Evolutionary conservation across 2,888 invertebrate genomes (phyloP), one percentile per base, ranked within the genome.

Genomic region (Lithophane ornitopus): DNA sequence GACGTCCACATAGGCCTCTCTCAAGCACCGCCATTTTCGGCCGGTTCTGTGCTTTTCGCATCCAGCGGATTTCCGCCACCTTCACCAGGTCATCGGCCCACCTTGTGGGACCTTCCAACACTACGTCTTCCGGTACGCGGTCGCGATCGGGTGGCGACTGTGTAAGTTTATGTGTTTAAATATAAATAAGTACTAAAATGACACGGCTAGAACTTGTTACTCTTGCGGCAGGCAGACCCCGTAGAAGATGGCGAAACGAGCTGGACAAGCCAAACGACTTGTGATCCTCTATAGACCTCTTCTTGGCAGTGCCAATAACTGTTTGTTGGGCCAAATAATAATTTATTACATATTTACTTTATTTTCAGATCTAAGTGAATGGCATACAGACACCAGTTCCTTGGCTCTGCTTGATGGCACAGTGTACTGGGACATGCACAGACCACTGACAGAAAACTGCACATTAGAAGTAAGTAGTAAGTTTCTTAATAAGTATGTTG

Each of bases 341-440:
- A 52, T 49, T 22, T 52, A 52, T 22, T 22, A 3, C 22, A 22
- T 22, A 52, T 7, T 22, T 52, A 11, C 3, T 52, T 52, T 52
- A n/a, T n/a, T 95, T 96, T 58, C 93, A 98, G 98, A 99, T 96
- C 95, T 99, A 71, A 97, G 97, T 63, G 98, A 98, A 91, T 97
- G 97, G 89, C 97, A 98, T 59, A 95, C 97, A 74, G 97, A 98
- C 3, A 96, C 97, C 76, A 98, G 98, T 68, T 99, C 98, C 0
- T 91, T 99, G 41, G 99, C 99, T 0, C 91, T 98, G 46, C 96
- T 99, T 0, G 98, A 99, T 91, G 98, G 98, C 2, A 96, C 97
- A 71, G 94, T 97, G 0, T 96, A 98, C 16, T 99, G 99, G 99
- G 99, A 99, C 91, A 98, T 99, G 98, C 98, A 99, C 91, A 97